Conservation (phyloP, 2,113 vertebrate species). For the Vulpes vulpes region DNA sequence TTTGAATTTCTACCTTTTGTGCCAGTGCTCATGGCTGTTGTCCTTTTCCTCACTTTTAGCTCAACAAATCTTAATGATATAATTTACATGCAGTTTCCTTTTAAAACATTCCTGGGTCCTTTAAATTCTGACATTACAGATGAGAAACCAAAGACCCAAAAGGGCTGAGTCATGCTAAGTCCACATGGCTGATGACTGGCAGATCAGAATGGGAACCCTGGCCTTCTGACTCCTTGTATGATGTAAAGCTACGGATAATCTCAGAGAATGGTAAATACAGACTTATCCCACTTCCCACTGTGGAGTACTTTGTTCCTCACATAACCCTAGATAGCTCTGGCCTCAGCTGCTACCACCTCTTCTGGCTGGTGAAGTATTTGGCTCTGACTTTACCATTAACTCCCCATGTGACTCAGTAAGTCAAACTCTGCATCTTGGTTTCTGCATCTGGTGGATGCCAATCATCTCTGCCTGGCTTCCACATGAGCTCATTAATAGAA, state of each 20-base stretch:
- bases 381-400: background rate
- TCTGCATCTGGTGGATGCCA: background rate
- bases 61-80: background rate
- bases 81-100: constrained; percentile 18
- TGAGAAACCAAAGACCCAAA: constrained; percentile 14
- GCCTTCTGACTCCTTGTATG: background rate
- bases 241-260: background rate
- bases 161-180: background rate
- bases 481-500: background rate
- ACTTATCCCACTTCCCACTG: background rate
- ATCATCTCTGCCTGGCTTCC: background rate
- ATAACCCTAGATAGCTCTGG: background rate
- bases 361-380: background rate
- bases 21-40: background rate
- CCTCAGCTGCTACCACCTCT: background rate
- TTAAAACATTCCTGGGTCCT: background rate
- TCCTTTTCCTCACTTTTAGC: background rate
- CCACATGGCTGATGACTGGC: background rate
- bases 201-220: background rate
- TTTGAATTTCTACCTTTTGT: background rate
- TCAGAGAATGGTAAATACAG: background rate
- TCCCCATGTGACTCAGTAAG: background rate
- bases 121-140: background rate
- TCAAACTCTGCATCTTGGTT: background rate
- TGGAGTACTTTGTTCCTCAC: background rate